phyloP scores from a whole-genome alignment of 2,797 vertebrate species.

The Microcaecilia unicolor region DNA sequence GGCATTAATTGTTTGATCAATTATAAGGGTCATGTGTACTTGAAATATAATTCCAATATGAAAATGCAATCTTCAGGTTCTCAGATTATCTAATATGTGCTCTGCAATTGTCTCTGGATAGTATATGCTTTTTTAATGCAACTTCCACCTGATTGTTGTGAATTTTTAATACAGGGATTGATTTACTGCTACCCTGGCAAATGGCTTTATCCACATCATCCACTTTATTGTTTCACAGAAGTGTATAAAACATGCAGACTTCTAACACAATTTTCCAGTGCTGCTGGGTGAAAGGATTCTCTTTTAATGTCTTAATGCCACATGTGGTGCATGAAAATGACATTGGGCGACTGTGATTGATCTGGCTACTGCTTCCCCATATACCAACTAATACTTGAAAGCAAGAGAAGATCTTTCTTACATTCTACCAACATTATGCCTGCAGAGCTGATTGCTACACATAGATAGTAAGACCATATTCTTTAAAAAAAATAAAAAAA shows the following conservation, averaged over 20 bases:
- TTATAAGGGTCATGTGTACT: too few relatives aligned
- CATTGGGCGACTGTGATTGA: not conserved
- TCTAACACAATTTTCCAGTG: too few relatives aligned
- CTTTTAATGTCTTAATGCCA: not conserved
- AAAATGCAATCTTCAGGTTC: too few relatives aligned
- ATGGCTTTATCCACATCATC: not conserved
- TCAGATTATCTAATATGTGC: not conserved
- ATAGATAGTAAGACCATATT: too few relatives aligned
- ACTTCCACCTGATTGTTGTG: not conserved
- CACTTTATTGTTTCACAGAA: not conserved
- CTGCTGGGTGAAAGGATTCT: not conserved
- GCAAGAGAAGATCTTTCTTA: not conserved
- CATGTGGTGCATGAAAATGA: not conserved
- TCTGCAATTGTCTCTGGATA: not conserved
- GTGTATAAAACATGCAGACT: not conserved
- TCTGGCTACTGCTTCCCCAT: not conserved
- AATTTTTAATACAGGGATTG: not conserved
- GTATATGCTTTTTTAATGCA: too few relatives aligned
- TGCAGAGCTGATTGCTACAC: too few relatives aligned
- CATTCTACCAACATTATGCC: not conserved
- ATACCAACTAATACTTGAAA: not conserved
- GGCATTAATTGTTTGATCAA: too few relatives aligned
- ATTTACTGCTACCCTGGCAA: not conserved
- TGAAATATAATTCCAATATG: too few relatives aligned
- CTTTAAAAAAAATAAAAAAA: too few relatives aligned